phyloP scores from a whole-genome alignment of 2,113 vertebrate species.

The Poicephalus meyeri region DNA sequence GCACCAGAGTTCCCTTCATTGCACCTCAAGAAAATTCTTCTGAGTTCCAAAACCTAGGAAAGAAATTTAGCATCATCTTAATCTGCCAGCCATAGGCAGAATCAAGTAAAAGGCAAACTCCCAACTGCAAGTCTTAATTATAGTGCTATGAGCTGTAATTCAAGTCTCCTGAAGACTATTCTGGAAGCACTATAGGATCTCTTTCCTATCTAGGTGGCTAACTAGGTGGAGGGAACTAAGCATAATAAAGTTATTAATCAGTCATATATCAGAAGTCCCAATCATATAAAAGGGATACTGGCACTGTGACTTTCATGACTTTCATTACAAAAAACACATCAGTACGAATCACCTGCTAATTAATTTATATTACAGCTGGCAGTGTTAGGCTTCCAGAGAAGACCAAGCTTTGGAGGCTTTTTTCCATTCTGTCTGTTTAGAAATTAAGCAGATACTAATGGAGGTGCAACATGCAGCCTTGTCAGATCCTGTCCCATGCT shows the following conservation, averaged over 20 bases:
- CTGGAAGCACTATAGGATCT: neutral
- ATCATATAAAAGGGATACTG: slow-evolving; percentile 1
- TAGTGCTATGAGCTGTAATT: neutral
- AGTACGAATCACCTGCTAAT: slow-evolving; percentile 14
- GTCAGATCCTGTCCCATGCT: neutral
- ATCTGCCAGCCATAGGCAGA: neutral
- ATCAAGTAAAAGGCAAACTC: neutral
- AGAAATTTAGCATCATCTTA: neutral
- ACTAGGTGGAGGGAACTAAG: neutral
- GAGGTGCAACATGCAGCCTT: neutral
- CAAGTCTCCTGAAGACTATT: neutral
- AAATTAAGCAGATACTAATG: neutral
- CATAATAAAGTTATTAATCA: neutral
- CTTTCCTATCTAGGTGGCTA: neutral
- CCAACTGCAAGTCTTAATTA: neutral
- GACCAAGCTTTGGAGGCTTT: neutral
- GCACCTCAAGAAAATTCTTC: neutral
- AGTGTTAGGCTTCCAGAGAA: slow-evolving; percentile 3
- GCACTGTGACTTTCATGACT: neutral
- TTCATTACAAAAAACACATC: slow-evolving; percentile 13
- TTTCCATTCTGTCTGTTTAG: neutral
- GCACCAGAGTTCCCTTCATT: neutral
- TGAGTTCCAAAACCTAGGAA: neutral
- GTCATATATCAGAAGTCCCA: neutral
- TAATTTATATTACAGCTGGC: slow-evolving; percentile 11